Evolutionary conservation across 2,797 vertebrate genomes (phyloP).

Genomic region (Crenuchus spilurus): DNA sequence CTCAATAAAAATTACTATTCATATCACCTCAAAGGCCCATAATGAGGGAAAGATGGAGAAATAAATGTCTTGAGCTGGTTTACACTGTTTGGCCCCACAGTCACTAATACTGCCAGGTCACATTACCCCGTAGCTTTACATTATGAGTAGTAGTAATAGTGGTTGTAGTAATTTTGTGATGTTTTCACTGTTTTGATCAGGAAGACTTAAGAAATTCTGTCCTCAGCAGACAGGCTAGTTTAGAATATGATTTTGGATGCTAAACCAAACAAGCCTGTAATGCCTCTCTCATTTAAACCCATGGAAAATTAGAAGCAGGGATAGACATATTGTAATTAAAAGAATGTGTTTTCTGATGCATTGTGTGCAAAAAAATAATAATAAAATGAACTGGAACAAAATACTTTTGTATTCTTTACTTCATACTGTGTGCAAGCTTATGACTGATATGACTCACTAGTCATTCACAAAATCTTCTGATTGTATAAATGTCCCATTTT

Average conservation of each 20-base stretch:
- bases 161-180: conserved; percentile 17
- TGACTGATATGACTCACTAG: too few relatives aligned
- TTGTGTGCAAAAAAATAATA: conserved; percentile 61
- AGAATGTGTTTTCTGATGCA: conserved; percentile 58
- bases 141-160: conserved; percentile 17
- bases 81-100: conserved; percentile 3
- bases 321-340: conserved; percentile 58
- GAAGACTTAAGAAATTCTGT: not conserved
- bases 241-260: conserved; percentile 27
- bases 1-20: too few relatives aligned
- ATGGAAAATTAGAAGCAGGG: conserved; percentile 41
- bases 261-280: conserved; percentile 41
- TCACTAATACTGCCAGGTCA: conserved; percentile 27
- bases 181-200: not conserved
- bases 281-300: conserved; percentile 37
- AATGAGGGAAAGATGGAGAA: too few relatives aligned
- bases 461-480: too few relatives aligned
- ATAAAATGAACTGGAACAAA: conserved; percentile 71
- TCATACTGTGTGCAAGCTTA: not conserved
- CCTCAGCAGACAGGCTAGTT: conserved; percentile 11
- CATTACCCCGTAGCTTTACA: conserved; percentile 50
- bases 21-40: too few relatives aligned
- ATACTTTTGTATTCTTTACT: not conserved
- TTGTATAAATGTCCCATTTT: too few relatives aligned
- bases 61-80: not conserved